Conservation (phyloP, 1,140 invertebrate genomes). For the Maconellicoccus hirsutus region DNA sequence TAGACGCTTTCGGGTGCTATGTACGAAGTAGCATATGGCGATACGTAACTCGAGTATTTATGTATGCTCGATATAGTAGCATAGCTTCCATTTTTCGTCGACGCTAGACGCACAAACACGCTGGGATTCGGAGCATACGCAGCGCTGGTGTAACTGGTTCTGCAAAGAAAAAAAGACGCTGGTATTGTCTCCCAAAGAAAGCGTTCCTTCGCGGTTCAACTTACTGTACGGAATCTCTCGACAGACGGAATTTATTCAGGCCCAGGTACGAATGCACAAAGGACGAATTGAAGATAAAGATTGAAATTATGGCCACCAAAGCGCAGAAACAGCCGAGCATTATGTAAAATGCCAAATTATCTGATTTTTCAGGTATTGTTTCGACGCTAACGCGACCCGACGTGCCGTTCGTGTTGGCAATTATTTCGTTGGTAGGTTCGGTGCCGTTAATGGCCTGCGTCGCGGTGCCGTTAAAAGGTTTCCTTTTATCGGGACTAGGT, state of each 20-base stretch:
- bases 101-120: conserved; percentile 36
- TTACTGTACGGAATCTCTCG: conserved; percentile 6
- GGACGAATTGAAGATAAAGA: conserved; percentile 13
- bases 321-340: not conserved
- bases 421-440: not conserved
- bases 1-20: conserved; percentile 35
- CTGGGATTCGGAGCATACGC: conserved; percentile 57
- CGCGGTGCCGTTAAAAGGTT: not conserved
- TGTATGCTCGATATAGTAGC: conserved; percentile 66
- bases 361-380: conserved; percentile 18
- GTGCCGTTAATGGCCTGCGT: not conserved
- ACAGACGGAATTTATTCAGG: not conserved
- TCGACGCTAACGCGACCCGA: conserved; percentile 11
- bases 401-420: not conserved
- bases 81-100: conserved; percentile 63
- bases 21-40: conserved; percentile 46
- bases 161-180: conserved; percentile 31
- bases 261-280: conserved; percentile 15
- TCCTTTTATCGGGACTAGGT: not conserved
- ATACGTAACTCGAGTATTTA: conserved; percentile 36
- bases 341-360: conserved; percentile 13
- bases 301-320: not conserved
- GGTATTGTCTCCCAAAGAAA: not conserved
- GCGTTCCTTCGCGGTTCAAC: conserved; percentile 2
- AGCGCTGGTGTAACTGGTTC: conserved; percentile 53